A percentile compares a stretch with the other conserved stretches of the same genome.
phyloP scores from a whole-genome alignment of 1,140 invertebrate species.

The Conopomorpha cramerella region DNA sequence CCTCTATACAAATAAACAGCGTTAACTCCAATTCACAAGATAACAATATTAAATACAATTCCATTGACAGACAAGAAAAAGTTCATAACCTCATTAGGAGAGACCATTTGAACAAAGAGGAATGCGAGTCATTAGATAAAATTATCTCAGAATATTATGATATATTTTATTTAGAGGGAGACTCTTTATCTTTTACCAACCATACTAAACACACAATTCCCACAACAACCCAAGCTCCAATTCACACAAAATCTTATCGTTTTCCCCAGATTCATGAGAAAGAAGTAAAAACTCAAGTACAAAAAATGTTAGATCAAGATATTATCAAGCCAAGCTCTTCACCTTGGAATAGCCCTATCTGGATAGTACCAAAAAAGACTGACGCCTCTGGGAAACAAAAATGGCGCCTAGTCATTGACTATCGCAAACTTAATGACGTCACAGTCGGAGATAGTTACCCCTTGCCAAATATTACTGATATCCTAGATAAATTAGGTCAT shows the following conservation, averaged over 20 bases:
- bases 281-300: slow-evolving; percentile 12
- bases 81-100: too few relatives aligned
- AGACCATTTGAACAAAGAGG: not conserved
- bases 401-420: too few relatives aligned
- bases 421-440: too few relatives aligned
- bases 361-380: slow-evolving; percentile 8
- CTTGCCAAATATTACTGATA: too few relatives aligned
- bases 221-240: not conserved
- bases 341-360: slow-evolving; percentile 9
- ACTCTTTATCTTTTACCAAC: not conserved
- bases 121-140: too few relatives aligned
- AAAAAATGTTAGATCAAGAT: slow-evolving; percentile 6
- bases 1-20: too few relatives aligned
- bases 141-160: not conserved
- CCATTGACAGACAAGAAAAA: too few relatives aligned
- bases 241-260: not conserved
- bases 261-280: slow-evolving; percentile 5
- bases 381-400: slow-evolving; percentile 8
- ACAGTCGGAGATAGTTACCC: too few relatives aligned
- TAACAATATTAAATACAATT: too few relatives aligned
- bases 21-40: too few relatives aligned
- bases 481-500: too few relatives aligned
- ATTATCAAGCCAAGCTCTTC: slow-evolving; percentile 10
- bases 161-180: not conserved
- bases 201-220: not conserved